Evolutionary conservation across 2,113 vertebrate species (phyloP).

Genomic region (Pelodiscus sinensis): DNA sequence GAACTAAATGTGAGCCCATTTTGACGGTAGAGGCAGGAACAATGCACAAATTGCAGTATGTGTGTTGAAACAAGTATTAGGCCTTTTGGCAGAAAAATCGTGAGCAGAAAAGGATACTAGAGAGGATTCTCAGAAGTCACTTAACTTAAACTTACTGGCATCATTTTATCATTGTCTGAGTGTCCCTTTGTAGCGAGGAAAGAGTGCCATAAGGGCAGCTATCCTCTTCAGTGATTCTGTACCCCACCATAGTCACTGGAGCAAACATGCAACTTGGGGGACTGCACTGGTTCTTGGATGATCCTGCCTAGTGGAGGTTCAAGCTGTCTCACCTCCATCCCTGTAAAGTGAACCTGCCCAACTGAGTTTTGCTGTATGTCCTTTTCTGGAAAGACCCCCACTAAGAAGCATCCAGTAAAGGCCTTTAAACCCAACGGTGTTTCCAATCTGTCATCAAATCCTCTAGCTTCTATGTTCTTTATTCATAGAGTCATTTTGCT

Average conservation of each 20-base stretch:
- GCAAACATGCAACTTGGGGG: neutral
- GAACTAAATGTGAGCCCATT: slow-evolving; percentile 46
- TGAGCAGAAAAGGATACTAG: neutral
- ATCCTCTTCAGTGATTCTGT: neutral
- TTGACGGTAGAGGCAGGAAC: slow-evolving; percentile 30
- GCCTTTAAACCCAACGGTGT: neutral
- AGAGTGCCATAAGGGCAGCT: neutral
- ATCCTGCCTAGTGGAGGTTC: neutral
- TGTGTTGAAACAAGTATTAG: neutral
- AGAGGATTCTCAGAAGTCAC: neutral
- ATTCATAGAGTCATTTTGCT: neutral
- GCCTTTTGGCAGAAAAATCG: neutral
- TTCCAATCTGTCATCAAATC: neutral
- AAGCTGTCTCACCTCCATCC: too few relatives aligned
- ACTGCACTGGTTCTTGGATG: neutral
- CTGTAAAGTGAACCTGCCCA: neutral
- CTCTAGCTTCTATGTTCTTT: neutral
- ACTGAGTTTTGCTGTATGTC: neutral
- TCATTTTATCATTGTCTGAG: neutral
- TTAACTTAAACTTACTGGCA: neutral
- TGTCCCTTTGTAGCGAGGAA: neutral
- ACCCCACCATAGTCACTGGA: neutral
- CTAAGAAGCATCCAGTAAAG: neutral
- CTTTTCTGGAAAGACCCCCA: neutral
- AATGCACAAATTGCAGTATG: neutral